Conservation (phyloP, 2,797 vertebrate species). For the Dipus sagitta region DNA sequence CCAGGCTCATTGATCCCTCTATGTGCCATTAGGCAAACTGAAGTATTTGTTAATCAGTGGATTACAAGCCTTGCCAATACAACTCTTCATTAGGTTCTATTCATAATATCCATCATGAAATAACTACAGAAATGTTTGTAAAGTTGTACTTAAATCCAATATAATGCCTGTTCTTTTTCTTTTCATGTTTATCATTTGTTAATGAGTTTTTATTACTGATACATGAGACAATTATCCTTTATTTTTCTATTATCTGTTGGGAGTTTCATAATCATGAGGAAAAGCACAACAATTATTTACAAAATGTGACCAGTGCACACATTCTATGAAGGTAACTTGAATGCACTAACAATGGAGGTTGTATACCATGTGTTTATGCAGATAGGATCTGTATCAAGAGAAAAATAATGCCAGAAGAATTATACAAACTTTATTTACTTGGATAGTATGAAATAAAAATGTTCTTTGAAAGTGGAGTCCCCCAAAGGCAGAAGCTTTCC, state of each 20-base stretch:
- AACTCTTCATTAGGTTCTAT: neutral
- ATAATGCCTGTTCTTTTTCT: neutral
- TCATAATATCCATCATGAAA: neutral
- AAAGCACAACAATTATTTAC: neutral
- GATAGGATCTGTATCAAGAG: neutral
- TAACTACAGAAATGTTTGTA: neutral
- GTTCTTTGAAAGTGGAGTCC: neutral
- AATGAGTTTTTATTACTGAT: neutral
- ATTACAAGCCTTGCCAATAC: neutral
- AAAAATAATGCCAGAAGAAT: neutral
- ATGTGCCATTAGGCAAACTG: neutral
- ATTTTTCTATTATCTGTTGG: neutral
- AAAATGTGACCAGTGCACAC: neutral
- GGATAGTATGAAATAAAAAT: neutral
- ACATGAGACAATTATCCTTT: neutral
- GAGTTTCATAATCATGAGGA: neutral
- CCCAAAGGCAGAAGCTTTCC: neutral
- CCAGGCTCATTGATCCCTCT: accelerated
- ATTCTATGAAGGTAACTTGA: neutral
- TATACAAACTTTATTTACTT: neutral
- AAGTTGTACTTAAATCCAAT: conserved; percentile 15
- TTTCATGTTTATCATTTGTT: neutral
- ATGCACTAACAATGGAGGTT: neutral
- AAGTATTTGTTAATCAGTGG: neutral
- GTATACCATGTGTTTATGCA: neutral